A percentile compares a stretch with the other conserved stretches of the same genome.
phyloP scores from a whole-genome alignment of 2,888 invertebrate genomes.

The Harmothoe impar region DNA sequence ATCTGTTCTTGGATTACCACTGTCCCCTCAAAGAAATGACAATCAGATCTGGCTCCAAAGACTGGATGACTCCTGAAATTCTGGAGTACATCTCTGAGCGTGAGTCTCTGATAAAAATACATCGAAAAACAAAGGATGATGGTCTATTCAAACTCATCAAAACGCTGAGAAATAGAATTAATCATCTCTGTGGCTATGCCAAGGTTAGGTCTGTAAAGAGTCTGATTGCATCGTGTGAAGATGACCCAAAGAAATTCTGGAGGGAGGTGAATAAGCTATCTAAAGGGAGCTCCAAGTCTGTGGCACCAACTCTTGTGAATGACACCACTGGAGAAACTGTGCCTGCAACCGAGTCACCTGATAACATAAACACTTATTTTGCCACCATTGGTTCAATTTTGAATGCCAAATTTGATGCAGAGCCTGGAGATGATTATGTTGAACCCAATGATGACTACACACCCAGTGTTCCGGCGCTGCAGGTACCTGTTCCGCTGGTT shows the following conservation, averaged over 20 bases:
- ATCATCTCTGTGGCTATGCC: neutral
- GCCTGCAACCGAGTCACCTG: neutral
- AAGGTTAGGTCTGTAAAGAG: neutral
- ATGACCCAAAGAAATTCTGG: slow-evolving; percentile 8
- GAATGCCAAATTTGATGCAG: neutral
- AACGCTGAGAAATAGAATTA: neutral
- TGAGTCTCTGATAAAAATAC: neutral
- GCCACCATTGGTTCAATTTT: neutral
- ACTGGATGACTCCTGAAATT: neutral
- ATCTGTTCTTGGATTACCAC: neutral
- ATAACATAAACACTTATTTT: neutral
- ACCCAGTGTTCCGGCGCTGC: neutral
- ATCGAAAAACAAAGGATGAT: neutral
- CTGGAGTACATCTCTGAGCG: neutral
- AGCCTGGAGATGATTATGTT: neutral
- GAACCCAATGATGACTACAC: neutral
- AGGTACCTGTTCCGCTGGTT: neutral
- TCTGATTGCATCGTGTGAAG: neutral
- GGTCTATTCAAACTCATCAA: neutral
- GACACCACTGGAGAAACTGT: neutral
- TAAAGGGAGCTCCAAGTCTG: neutral
- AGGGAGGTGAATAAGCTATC: neutral
- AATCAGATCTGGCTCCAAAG: neutral
- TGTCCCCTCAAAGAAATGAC: neutral
- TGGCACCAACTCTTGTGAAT: neutral